Percentiles rank a stretch among this genome's conserved stretches.
phyloP scores from a whole-genome alignment of 2,797 vertebrate genomes.

The Pangasius macronema region DNA sequence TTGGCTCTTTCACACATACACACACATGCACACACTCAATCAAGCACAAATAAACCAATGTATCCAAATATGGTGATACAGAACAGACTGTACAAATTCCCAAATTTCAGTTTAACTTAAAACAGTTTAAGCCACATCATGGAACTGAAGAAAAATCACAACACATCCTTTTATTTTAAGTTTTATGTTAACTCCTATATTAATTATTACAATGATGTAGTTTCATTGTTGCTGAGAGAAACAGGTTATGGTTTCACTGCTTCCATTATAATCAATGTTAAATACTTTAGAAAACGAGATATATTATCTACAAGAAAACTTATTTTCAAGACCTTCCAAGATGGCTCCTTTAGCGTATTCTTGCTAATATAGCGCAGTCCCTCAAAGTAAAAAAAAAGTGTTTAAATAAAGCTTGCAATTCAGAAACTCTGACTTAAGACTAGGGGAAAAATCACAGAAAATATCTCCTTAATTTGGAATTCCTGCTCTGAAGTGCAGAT shows the following conservation, averaged over 20 bases:
- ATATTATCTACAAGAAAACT: not conserved
- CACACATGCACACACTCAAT: not conserved
- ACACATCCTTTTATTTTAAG: not conserved
- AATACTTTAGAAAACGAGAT: not conserved
- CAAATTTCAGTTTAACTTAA: too few relatives aligned
- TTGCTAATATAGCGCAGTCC: not conserved
- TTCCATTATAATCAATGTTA: not conserved
- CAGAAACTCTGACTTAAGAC: not conserved
- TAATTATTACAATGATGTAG: not conserved
- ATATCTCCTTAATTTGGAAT: not conserved
- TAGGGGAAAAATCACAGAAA: not conserved
- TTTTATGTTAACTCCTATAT: not conserved
- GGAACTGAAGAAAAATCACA: slow-evolving; percentile 6
- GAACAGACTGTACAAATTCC: too few relatives aligned
- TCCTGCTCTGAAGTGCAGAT: not conserved
- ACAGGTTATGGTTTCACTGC: not conserved
- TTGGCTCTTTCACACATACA: not conserved
- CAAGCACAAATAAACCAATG: not conserved
- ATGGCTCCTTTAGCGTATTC: not conserved
- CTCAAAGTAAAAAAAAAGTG: not conserved
- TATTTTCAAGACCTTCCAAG: not conserved
- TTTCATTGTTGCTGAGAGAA: not conserved
- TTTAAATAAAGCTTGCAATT: not conserved
- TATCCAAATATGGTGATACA: slow-evolving; percentile 10
- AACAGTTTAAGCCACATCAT: not conserved